These are phyloP conservation scores for Peromyscus californicus DNA, from an alignment of 2,113 vertebrate species.

Conservation along the genomic window DNA sequence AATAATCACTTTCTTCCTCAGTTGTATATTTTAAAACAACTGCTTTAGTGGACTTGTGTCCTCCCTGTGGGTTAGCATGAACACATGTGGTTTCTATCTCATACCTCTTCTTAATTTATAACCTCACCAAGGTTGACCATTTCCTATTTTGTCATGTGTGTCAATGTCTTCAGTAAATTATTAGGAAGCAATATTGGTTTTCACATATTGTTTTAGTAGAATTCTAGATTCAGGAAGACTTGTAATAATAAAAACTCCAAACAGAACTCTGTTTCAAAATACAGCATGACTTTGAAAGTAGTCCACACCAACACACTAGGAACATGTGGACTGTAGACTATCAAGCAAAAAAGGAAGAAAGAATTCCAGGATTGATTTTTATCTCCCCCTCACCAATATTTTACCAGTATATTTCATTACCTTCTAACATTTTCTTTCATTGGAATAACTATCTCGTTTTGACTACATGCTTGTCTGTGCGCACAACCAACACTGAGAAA, in stretches of 20 bases:
- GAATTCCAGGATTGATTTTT: neutral
- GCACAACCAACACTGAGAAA: slow-evolving; percentile 17
- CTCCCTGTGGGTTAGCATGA: neutral
- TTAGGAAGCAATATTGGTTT: slow-evolving; percentile 7
- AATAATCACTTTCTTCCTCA: neutral
- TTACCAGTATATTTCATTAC: neutral
- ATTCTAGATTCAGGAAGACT: neutral
- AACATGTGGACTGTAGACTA: neutral
- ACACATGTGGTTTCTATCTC: neutral
- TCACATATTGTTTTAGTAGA: slow-evolving; percentile 10
- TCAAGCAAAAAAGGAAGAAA: slow-evolving; percentile 24
- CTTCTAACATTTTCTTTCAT: slow-evolving; percentile 8
- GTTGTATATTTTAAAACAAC: neutral
- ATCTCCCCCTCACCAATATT: neutral
- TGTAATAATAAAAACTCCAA: neutral
- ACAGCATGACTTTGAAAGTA: neutral
- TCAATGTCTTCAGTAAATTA: neutral
- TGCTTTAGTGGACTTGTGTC: neutral
- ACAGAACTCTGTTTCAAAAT: slow-evolving; percentile 11
- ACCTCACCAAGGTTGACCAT: neutral
- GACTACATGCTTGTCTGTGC: neutral
- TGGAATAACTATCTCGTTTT: slow-evolving; percentile 40
- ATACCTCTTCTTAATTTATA: neutral
- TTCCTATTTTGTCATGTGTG: slow-evolving; percentile 34
- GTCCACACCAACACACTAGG: neutral